Percentiles rank a stretch among this genome's conserved stretches.
phyloP scores from a whole-genome alignment of 2,888 invertebrate species.

The Phengaris alcon region DNA sequence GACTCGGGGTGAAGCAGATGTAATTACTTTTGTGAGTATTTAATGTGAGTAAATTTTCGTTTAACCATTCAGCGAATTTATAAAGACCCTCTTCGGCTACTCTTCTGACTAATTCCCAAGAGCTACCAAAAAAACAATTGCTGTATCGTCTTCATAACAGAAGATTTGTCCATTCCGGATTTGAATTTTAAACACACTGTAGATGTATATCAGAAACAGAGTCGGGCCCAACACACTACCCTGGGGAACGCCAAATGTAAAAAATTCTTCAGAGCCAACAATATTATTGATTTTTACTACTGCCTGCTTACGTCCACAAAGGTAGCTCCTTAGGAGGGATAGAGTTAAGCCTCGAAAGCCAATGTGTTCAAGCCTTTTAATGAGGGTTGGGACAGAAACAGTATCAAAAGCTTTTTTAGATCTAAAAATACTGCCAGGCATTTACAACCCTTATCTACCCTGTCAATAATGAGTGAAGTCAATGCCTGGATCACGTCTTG shows the following conservation, averaged over 20 bases:
- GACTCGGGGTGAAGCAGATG: slow-evolving; percentile 16
- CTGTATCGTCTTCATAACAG: slow-evolving; percentile 14
- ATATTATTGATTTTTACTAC: neutral
- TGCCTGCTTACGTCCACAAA: neutral
- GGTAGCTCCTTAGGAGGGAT: neutral
- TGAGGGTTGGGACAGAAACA: no score
- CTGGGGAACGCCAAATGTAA: neutral
- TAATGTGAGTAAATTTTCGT: neutral
- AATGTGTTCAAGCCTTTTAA: neutral
- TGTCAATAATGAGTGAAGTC: no score
- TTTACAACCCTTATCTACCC: no score
- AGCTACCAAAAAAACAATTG: neutral
- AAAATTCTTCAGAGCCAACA: neutral
- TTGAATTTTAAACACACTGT: neutral
- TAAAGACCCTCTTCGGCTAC: neutral
- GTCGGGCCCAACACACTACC: neutral
- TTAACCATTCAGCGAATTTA: neutral
- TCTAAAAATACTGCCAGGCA: no score
- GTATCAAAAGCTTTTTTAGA: no score
- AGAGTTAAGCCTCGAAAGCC: neutral
- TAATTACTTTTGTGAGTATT: neutral
- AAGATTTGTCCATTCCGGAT: neutral
- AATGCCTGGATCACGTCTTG: no score
- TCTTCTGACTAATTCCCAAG: neutral
- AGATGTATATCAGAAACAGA: neutral